A percentile compares a stretch with the other conserved stretches of the same genome.
Evolutionary conservation across 2,888 invertebrate species (phyloP).

Genomic region (Drosophila falleni): DNA sequence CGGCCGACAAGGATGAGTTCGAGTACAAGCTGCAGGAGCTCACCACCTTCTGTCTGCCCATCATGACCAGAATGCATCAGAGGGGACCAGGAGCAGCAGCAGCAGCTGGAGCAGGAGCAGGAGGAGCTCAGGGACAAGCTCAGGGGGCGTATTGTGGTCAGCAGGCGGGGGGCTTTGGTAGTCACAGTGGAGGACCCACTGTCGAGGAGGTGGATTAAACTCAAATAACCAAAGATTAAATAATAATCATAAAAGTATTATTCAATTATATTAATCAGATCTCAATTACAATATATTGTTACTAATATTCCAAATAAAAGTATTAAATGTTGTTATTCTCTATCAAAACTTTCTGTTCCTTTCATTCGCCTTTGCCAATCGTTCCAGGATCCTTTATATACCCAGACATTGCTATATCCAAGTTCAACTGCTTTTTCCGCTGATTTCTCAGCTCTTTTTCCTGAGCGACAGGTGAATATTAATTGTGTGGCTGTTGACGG

Average conservation of each 20-base stretch:
- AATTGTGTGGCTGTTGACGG: constrained; percentile 81
- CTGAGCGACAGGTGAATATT: constrained; percentile 24
- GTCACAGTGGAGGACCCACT: constrained; percentile 58
- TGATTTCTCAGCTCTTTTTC: constrained; percentile 11
- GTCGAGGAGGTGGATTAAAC: constrained; percentile 64
- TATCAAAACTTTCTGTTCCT: constrained; percentile 60
- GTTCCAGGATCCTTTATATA: constrained; percentile 83
- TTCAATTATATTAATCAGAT: constrained; percentile 1
- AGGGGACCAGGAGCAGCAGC: constrained; percentile 38
- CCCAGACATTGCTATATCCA: constrained; percentile 76
- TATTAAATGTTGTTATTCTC: not conserved
- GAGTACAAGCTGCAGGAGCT: constrained; percentile 86
- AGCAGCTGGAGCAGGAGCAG: not conserved
- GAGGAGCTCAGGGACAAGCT: constrained; percentile 83
- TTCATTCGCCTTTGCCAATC: constrained; percentile 82
- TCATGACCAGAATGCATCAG: constrained; percentile 86
- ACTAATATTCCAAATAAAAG: not conserved
- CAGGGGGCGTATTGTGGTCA: constrained; percentile 76
- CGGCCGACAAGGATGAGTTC: constrained; percentile 91
- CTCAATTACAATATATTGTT: constrained; percentile 1
- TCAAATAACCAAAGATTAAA: not conserved
- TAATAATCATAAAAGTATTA: not conserved
- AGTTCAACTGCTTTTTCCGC: constrained; percentile 85
- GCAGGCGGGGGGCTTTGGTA: constrained; percentile 40
- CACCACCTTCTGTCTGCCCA: constrained; percentile 84